Conservation (phyloP, 2,797 vertebrate genomes). For the Alauda arvensis region DNA sequence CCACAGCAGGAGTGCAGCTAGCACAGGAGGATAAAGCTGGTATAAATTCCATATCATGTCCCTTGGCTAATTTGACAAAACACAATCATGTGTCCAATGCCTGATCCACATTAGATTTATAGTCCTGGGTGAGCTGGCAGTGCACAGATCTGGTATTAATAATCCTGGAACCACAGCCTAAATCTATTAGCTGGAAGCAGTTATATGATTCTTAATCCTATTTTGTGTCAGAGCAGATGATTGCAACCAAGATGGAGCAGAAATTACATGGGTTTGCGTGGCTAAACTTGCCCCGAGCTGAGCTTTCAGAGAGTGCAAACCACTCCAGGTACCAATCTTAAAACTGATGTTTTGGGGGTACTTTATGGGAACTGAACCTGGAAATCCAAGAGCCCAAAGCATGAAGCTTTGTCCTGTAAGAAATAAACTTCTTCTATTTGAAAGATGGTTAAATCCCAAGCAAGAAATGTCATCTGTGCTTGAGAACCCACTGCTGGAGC, state of each 20-base stretch:
- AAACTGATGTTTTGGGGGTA: neutral
- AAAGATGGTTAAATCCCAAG: neutral
- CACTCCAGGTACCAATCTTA: neutral
- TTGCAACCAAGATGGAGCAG: constrained; percentile 18
- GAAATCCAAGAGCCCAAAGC: neutral
- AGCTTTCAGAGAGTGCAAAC: neutral
- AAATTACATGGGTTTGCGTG: neutral
- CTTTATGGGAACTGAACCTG: neutral
- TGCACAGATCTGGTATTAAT: constrained; percentile 61
- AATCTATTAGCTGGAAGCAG: constrained; percentile 58
- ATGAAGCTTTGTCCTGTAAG: neutral
- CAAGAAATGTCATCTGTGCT: neutral
- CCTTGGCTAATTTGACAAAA: constrained; percentile 63
- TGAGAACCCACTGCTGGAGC: neutral
- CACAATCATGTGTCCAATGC: constrained; percentile 63
- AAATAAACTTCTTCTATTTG: neutral
- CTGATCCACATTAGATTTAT: constrained; percentile 59
- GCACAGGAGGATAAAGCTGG: constrained; percentile 49
- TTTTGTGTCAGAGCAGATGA: constrained; percentile 55
- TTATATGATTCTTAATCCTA: constrained; percentile 57
- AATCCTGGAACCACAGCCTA: constrained; percentile 47
- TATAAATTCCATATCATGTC: constrained; percentile 59
- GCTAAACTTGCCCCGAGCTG: neutral
- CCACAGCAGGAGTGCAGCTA: constrained; percentile 43
- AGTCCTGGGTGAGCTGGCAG: constrained; percentile 47